Base-by-base conservation (phyloP, 2,888 invertebrate genomes). In the Blera fallax region DNA sequence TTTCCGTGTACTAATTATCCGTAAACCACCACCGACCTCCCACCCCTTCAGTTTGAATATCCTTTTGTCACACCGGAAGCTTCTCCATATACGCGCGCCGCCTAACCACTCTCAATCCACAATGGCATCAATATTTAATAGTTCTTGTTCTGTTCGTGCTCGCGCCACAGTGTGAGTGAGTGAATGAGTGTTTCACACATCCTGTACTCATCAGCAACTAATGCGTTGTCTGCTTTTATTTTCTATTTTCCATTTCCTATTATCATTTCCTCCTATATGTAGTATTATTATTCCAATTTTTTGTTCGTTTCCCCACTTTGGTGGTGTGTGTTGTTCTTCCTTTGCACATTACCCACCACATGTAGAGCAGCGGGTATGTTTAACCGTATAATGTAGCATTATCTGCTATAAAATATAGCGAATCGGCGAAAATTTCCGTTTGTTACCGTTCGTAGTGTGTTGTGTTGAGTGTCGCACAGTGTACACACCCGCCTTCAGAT, bases 231-330 rank as follows among this genome's bases (percentile, higher is more conserved):
- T 82, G 70, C 50, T 82, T 77, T 77, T 77, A 77, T 77, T 82
- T 58, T 65, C 70, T 77, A 77, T 77, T 82, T 70, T 72, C 70
- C 82, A 82, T 82, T 82, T 82, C 82, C 77, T 70, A 82, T 82
- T 82, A 82, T 65, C 82, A 82, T 82, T 77, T 82, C 77, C 77
- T 72, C 16, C 58, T 52, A 27, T 54, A 43, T 32, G 24, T 52
- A 65, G 43, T 77, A 56, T 82, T 82, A 77, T 70, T 70, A 58
- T 65, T 65, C 29, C 43, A 45, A 40, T 65, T 70, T 77, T 43
- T 32, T 56, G 62, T 56, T 76, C 60, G 43, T 54, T 76, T 52
- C 27, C 52, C 16, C 43, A 43, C 6, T 56, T 32, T 32, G n/a
- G 21, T 32, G n/a, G n/a, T 70, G 48, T 54, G 43, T 52, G 60